Conservation (phyloP, 2,797 vertebrate species). For the Epinephelus malabaricus region DNA sequence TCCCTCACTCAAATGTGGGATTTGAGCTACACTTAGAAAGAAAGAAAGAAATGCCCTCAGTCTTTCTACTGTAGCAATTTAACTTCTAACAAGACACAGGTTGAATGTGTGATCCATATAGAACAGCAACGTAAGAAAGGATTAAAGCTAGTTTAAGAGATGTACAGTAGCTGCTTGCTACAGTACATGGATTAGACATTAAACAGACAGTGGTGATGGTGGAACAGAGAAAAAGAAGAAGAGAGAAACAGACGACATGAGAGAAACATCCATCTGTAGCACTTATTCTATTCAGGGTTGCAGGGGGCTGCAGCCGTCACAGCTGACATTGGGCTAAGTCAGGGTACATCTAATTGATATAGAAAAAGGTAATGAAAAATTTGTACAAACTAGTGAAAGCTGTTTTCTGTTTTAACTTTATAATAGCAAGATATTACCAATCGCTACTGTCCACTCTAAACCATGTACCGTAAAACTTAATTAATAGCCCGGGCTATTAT, state of each 20-base stretch:
- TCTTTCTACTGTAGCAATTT: slow-evolving; percentile 52
- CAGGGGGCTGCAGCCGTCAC: too few relatives aligned
- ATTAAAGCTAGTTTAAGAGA: slow-evolving; percentile 23
- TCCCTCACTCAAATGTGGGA: slow-evolving; percentile 45
- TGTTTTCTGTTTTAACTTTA: too few relatives aligned
- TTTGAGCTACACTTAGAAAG: slow-evolving; percentile 39
- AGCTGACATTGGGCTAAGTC: too few relatives aligned
- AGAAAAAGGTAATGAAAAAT: too few relatives aligned
- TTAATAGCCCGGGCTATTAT: too few relatives aligned
- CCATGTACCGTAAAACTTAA: too few relatives aligned
- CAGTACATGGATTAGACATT: slow-evolving; percentile 11
- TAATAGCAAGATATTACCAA: too few relatives aligned
- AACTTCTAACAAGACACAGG: slow-evolving; percentile 49
- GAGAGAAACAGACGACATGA: background rate
- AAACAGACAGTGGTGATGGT: slow-evolving; percentile 4
- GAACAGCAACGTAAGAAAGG: slow-evolving; percentile 39
- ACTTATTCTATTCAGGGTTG: too few relatives aligned
- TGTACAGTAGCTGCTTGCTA: slow-evolving; percentile 10
- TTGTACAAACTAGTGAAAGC: too few relatives aligned
- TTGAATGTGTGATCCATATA: slow-evolving; percentile 17
- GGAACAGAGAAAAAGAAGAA: background rate
- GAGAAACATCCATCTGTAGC: background rate
- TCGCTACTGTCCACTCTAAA: too few relatives aligned
- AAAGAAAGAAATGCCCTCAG: slow-evolving; percentile 44
- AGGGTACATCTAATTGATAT: too few relatives aligned